phyloP scores from a whole-genome alignment of 2,797 vertebrate species.

The Tadarida brasiliensis region DNA sequence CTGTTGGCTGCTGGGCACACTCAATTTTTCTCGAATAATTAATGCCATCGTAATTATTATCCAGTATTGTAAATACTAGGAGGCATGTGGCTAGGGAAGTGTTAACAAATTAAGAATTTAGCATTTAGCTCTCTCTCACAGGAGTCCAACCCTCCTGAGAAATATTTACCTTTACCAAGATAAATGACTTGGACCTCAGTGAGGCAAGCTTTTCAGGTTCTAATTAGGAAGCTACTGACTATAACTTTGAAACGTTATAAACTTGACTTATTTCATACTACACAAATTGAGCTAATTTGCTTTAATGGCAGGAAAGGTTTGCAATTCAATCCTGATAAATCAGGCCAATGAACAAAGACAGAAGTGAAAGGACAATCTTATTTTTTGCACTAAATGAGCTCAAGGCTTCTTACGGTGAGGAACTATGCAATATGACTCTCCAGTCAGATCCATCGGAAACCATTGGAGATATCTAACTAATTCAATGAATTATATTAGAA shows the following conservation, averaged over 20 bases:
- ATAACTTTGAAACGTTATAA: slow-evolving; percentile 64
- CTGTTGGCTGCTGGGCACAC: not conserved
- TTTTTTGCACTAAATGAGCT: slow-evolving; percentile 45
- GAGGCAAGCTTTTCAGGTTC: slow-evolving; percentile 63
- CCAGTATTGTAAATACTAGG: slow-evolving; percentile 64
- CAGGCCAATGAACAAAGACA: slow-evolving; percentile 47
- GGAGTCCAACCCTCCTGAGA: slow-evolving; percentile 66
- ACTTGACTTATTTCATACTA: slow-evolving; percentile 67
- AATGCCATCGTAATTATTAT: slow-evolving; percentile 61
- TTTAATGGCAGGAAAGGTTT: slow-evolving; percentile 59
- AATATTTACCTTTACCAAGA: slow-evolving; percentile 74
- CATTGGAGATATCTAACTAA: not conserved
- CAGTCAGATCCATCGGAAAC: not conserved
- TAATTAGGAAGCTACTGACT: slow-evolving; percentile 70
- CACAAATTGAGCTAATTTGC: slow-evolving; percentile 58
- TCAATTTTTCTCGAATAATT: slow-evolving; percentile 45
- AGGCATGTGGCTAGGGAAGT: not conserved
- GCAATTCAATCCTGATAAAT: slow-evolving; percentile 43
- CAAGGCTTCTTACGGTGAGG: slow-evolving; percentile 9
- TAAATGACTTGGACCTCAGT: slow-evolving; percentile 51
- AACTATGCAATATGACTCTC: not conserved
- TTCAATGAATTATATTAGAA: not conserved
- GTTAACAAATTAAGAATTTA: slow-evolving; percentile 41
- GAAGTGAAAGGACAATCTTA: slow-evolving; percentile 18
- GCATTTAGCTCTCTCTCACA: slow-evolving; percentile 70